phyloP scores from a whole-genome alignment of 2,888 invertebrate species.

The Orthosia incerta region DNA sequence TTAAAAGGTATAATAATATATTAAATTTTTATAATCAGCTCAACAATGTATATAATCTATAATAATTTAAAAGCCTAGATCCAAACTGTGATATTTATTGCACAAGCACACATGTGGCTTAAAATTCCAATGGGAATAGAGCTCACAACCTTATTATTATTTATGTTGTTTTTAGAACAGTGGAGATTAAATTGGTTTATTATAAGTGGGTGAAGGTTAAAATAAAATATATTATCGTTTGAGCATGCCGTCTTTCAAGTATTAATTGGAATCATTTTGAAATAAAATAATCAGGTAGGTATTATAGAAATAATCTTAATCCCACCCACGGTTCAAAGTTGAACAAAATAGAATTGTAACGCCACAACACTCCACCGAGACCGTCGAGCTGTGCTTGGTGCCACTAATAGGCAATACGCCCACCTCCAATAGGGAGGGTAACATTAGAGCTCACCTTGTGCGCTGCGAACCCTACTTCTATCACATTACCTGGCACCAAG shows the following conservation, averaged over 20 bases:
- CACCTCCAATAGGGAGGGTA: conserved; percentile 91
- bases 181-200: conserved; percentile 79
- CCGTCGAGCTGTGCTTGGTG: conserved; percentile 89
- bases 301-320: conserved; percentile 67
- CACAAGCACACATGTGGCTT: conserved; percentile 92
- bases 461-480: conserved; percentile 89
- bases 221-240: conserved; percentile 74
- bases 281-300: conserved; percentile 62
- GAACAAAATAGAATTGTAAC: conserved; percentile 76
- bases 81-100: conserved; percentile 92
- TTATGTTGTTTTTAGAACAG: conserved; percentile 84
- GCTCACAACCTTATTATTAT: conserved; percentile 91
- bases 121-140: conserved; percentile 90
- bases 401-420: conserved; percentile 90
- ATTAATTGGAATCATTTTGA: conserved; percentile 79
- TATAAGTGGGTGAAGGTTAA: conserved; percentile 79
- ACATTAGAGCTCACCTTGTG: conserved; percentile 91
- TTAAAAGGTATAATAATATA: conserved; percentile 92
- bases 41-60: conserved; percentile 92
- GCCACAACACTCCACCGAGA: conserved; percentile 84
- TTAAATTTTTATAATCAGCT: conserved; percentile 92
- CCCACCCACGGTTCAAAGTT: conserved; percentile 80
- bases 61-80: conserved; percentile 92
- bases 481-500: conserved; percentile 77
- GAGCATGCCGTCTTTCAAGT: conserved; percentile 81